Base-by-base conservation (phyloP, 2,113 vertebrate species). In the Promerops cafer region DNA sequence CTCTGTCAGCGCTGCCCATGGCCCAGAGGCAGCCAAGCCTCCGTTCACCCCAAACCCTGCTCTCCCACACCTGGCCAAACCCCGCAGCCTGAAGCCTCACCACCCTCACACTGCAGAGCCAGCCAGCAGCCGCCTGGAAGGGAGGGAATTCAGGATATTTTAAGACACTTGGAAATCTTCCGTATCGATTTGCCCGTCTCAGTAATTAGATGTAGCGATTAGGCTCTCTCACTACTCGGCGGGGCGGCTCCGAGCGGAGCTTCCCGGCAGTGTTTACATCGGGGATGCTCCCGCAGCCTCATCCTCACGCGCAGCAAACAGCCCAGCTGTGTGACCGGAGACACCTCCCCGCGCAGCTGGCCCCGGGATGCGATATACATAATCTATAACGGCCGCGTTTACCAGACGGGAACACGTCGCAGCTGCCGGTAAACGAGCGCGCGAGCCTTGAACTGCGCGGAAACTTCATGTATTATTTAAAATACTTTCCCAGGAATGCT, bases 401-500 rank as follows among this genome's bases (percentile, higher is more conserved):
- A 93, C 88, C 94, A 92, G 92, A 30, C n/a, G 24, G 21, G 6
- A 93, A 71, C 93, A 42, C 95, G 7, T 35, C 90, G 45, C 94
- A 71, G 95, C 83, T 83, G 95, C 96, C 91, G 96, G 88, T 92
- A n/a, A 81, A 86, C 75, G 14, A 93, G 96, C 77, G 11, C 77
- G 6, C 71, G 0, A 69, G 97, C 94, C 96, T 79, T 91, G 92
- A 95, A 95, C 95, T 45, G 88, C 94, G 63, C 59, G 16, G 77
- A 61, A 93, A 93, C 78, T 83, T 79, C 95, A 96, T 97, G 96
- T 93, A 94, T 97, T 96, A 97, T 97, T 97, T 85, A 97, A 90
- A 91, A 28, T 88, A 68, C 81, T 91, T 96, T 63, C 92, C 93
- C 87, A 35, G 13, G 91, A 79, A 94, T 12, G 33, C 95, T 97